Base-by-base conservation (phyloP, 2,888 invertebrate genomes). In the Baccha elongata region DNA sequence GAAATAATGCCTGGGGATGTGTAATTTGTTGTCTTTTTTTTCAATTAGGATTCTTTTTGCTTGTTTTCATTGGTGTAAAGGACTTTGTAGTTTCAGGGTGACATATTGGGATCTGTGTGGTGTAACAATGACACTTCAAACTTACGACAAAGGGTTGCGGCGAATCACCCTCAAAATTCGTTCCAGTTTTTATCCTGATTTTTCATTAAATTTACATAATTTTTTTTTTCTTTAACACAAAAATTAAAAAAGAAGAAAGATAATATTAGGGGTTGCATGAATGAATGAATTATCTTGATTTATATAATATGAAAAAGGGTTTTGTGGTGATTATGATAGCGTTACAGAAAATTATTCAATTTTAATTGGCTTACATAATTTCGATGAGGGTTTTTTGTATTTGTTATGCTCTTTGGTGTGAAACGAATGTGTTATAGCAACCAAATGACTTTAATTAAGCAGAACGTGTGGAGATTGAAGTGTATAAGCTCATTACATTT, bases 111-210 rank as follows among this genome's bases (percentile, higher is more conserved):
- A n/a, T 46, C n/a, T n/a, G 4, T 48, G 15, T 29, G 29, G 52
- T 53, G 50, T 11, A 29, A 26, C 55, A 52, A 65, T 74, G 75
- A 46, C 44, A 60, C 68, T 60, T 68, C 42, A 50, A 53, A 26
- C 17, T 65, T 6, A 13, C 37, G 50, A 37, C 21, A 53, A 72
- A 44, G 50, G 65, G 37, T 52, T 52, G 58, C 44, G 71, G 35
- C 64, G 37, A 72, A 78, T 73, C 42, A 26, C n/a, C 42, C 68
- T 62, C 46, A 53, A n/a, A n/a, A n/a, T n/a, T n/a, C n/a, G 67
- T 53, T 67, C 37, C 52, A 53, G 35, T 60, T 52, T 37, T 44
- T 50, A n/a, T 17, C 35, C 37, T 55, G 2, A 15, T 26, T 62
- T 60, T 29, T 44, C 17, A 11, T 17, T 17, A 26, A 13, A 15